Evolutionary conservation across 2,797 vertebrate species (phyloP).

Genomic region (Neomorphus geoffroyi): DNA sequence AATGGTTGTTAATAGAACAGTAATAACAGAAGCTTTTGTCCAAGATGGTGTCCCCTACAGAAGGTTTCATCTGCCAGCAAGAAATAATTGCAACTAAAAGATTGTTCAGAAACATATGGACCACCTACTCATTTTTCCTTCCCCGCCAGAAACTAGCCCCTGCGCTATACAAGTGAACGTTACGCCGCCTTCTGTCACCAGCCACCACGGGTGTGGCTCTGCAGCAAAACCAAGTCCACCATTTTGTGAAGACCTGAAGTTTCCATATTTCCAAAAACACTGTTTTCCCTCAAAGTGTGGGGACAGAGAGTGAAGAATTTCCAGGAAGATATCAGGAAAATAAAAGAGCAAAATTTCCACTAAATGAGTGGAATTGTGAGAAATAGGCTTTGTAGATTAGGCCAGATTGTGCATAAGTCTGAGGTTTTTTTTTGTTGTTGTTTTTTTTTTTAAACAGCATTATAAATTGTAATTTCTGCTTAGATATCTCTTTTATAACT

Average conservation of each 20-base stretch:
- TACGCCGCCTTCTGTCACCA: background rate
- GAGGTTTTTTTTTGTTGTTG: too few species aligned
- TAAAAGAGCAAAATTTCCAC: background rate
- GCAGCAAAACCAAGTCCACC: background rate
- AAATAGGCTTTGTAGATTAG: background rate
- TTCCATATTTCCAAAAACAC: background rate
- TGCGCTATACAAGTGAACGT: fast-evolving
- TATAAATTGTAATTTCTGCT: background rate
- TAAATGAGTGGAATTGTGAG: too few species aligned
- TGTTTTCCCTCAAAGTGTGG: fast-evolving
- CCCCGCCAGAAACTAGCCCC: background rate
- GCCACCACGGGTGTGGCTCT: background rate
- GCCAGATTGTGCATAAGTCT: background rate
- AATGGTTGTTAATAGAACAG: background rate
- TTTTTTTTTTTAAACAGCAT: background rate
- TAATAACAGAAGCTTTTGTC: background rate
- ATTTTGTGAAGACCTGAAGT: background rate
- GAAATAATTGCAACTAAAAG: background rate
- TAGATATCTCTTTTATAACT: background rate
- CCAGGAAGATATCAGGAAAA: background rate
- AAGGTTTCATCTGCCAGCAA: background rate
- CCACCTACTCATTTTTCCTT: background rate
- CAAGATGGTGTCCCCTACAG: background rate
- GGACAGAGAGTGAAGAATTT: background rate
- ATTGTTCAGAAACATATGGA: background rate